phyloP scores from a whole-genome alignment of 2,888 invertebrate genomes.

The Himalopsyche tibetana region DNA sequence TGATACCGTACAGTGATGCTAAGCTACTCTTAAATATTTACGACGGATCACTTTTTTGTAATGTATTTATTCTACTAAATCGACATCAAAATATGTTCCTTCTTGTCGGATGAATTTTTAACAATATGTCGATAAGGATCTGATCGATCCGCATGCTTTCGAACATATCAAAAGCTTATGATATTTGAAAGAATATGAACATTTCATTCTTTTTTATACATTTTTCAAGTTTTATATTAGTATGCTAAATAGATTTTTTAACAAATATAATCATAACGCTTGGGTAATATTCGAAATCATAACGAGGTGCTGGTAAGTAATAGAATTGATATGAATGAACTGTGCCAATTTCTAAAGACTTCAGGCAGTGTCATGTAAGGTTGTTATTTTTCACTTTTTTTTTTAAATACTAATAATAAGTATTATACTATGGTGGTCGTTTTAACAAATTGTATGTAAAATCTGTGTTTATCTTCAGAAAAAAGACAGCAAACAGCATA shows the following conservation, averaged over 20 bases:
- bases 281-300: background rate
- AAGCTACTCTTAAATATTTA: background rate
- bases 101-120: background rate
- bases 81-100: background rate
- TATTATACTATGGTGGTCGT: no score
- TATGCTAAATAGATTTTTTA: constrained; percentile 10
- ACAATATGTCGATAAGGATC: background rate
- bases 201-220: constrained; percentile 24
- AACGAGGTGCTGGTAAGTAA: constrained; percentile 26
- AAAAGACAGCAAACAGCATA: no score
- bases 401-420: background rate
- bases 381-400: constrained; percentile 14
- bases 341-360: constrained; percentile 18
- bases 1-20: background rate
- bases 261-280: background rate
- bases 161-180: constrained; percentile 6
- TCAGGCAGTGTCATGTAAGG: constrained; percentile 4
- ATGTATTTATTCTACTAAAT: constrained; percentile 2
- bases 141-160: background rate
- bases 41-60: background rate
- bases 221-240: background rate
- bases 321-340: background rate
- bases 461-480: no score
- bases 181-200: constrained; percentile 8
- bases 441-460: no score